Percentiles rank a stretch among this genome's conserved stretches.
These are phyloP conservation scores for Chaetodon trifascialis DNA, from an alignment of 2,113 vertebrate species.

Conservation along the genomic window DNA sequence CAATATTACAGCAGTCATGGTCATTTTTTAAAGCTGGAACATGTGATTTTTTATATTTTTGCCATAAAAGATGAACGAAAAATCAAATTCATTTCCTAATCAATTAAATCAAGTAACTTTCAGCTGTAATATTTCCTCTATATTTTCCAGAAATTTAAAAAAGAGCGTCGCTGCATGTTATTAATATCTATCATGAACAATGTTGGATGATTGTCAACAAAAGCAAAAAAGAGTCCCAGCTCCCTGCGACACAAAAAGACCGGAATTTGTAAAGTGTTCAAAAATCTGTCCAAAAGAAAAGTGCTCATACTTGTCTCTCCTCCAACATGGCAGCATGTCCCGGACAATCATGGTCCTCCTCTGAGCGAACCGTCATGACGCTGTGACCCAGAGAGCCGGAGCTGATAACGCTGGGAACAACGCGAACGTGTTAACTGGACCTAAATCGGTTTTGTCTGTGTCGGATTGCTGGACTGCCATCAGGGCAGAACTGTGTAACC, in stretches of 20 bases:
- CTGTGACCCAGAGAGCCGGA: not conserved
- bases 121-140: not conserved
- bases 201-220: not conserved
- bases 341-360: not conserved
- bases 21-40: not conserved
- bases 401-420: constrained; percentile 56
- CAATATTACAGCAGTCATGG: not conserved
- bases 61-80: not conserved
- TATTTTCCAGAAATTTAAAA: not conserved
- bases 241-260: not conserved
- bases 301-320: constrained; percentile 1
- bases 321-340: constrained; percentile 19
- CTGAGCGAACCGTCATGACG: not conserved
- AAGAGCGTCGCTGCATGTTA: accelerated
- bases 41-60: not conserved
- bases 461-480: constrained; percentile 72
- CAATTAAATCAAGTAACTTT: not conserved
- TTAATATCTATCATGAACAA: not conserved
- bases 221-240: not conserved
- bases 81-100: not conserved
- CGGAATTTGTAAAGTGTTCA: constrained; percentile 12
- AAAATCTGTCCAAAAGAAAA: constrained; percentile 28
- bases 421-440: constrained; percentile 58
- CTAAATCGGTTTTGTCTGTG: constrained; percentile 66
- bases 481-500: constrained; percentile 63